Percentiles rank a stretch among this genome's conserved stretches.
Conservation (phyloP, 2,113 vertebrate species). For the Vidua macroura region DNA sequence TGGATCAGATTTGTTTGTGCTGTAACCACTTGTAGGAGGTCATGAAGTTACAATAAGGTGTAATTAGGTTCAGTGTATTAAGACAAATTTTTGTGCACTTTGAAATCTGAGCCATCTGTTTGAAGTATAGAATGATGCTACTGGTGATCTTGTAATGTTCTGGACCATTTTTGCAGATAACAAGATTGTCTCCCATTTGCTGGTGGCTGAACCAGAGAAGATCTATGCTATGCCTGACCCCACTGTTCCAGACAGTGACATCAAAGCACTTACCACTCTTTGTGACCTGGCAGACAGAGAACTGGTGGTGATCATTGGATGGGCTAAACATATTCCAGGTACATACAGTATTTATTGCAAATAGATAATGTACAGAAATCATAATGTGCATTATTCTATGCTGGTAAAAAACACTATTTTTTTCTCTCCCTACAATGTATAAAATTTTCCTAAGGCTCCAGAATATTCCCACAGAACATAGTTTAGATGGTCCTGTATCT, state of each 20-base stretch:
- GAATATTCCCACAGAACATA: not conserved
- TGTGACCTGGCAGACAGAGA: constrained; percentile 98
- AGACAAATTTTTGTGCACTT: not conserved
- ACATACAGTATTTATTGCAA: not conserved
- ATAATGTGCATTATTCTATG: accelerated
- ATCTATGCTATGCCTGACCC: constrained; percentile 99
- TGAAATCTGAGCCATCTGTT: not conserved
- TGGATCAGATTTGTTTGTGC: not conserved
- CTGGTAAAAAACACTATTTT: not conserved
- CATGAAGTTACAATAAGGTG: not conserved
- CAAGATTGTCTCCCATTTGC: constrained; percentile 99
- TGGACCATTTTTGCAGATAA: constrained; percentile 93
- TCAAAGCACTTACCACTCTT: constrained; percentile 97
- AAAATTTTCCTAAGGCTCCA: not conserved
- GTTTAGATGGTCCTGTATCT: not conserved
- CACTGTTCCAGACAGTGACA: constrained; percentile 97
- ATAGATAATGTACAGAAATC: not conserved
- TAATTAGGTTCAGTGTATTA: not conserved
- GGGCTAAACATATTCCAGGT: constrained; percentile 99
- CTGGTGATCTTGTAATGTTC: constrained; percentile 61
- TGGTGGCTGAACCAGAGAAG: constrained; percentile 99
- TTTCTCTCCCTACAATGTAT: not conserved
- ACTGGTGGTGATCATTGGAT: constrained; percentile 98
- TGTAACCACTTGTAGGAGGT: not conserved
- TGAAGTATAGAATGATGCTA: not conserved